Percentiles rank a stretch among this genome's conserved stretches.
phyloP scores from a whole-genome alignment of 2,113 vertebrate genomes.

The Stegastes partitus region DNA sequence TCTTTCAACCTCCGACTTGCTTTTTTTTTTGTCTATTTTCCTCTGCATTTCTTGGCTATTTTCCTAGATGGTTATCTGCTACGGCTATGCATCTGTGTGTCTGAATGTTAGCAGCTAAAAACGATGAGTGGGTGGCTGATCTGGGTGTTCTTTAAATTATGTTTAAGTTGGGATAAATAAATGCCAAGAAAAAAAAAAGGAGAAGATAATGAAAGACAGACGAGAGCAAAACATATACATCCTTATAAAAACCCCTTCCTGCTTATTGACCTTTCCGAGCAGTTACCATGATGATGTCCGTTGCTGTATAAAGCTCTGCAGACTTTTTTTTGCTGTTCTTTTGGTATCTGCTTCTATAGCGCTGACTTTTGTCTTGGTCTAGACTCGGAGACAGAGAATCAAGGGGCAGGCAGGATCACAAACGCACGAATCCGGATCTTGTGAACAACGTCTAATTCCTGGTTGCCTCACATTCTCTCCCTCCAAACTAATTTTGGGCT shows the following conservation, averaged over 20 bases:
- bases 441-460: slow-evolving; percentile 78
- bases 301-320: slow-evolving; percentile 24
- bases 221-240: slow-evolving; percentile 56
- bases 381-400: slow-evolving; percentile 49
- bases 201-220: slow-evolving; percentile 53
- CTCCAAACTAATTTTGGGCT: slow-evolving; percentile 89
- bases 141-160: slow-evolving; percentile 53
- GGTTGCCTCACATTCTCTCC: slow-evolving; percentile 78
- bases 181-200: slow-evolving; percentile 27
- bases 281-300: slow-evolving; percentile 26
- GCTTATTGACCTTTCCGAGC: slow-evolving; percentile 57
- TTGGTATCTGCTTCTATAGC: slow-evolving; percentile 23
- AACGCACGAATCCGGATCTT: slow-evolving; percentile 74
- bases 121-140: slow-evolving; percentile 49
- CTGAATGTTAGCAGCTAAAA: slow-evolving; percentile 30
- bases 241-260: slow-evolving; percentile 39
- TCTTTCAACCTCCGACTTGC: not conserved
- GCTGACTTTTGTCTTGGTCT: slow-evolving; percentile 42
- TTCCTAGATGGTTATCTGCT: slow-evolving; percentile 51
- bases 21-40: slow-evolving; percentile 28
- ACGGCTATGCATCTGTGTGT: slow-evolving; percentile 2
- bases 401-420: slow-evolving; percentile 69
- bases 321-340: slow-evolving; percentile 6
- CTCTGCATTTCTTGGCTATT: slow-evolving; percentile 22
- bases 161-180: slow-evolving; percentile 61